A percentile compares a stretch with the other conserved stretches of the same genome.
Conservation (phyloP, 1,140 invertebrate genomes). For the Zaprionus ghesquierei region DNA sequence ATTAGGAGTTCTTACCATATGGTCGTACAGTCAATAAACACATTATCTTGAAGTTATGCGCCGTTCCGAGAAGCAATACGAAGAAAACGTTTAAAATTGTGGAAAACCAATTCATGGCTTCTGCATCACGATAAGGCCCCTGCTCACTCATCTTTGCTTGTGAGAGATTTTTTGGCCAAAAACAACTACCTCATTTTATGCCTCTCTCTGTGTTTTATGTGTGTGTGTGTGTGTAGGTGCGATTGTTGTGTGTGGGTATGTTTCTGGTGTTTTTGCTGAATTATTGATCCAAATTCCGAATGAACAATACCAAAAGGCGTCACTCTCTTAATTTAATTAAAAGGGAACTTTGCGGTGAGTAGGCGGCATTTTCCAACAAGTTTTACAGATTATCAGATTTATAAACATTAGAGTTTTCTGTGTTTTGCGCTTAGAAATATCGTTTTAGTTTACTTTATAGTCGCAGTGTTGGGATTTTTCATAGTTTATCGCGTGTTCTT, state of each 20-base stretch:
- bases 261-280: conserved; percentile 18
- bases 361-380: conserved; percentile 21
- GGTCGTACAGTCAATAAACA: too few species aligned
- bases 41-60: too few species aligned
- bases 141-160: too few species aligned
- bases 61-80: too few species aligned
- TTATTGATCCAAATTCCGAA: conserved; percentile 39
- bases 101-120: too few species aligned
- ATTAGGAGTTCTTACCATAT: too few species aligned
- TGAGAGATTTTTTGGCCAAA: too few species aligned
- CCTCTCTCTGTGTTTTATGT: conserved; percentile 21
- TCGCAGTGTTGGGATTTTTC: too few species aligned
- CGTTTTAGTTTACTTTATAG: conserved; percentile 52
- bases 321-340: conserved; percentile 8
- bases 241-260: conserved; percentile 5
- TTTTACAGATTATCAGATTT: conserved; percentile 30
- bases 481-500: too few species aligned
- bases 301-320: conserved; percentile 3
- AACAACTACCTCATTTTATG: conserved; percentile 10
- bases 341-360: conserved; percentile 10
- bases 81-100: too few species aligned
- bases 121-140: too few species aligned
- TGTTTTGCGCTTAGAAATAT: conserved; percentile 58
- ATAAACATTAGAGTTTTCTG: conserved; percentile 35
- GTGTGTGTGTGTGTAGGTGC: conserved; percentile 6